Conservation (phyloP, 2,797 vertebrate species). For the Pitangus sulphuratus region DNA sequence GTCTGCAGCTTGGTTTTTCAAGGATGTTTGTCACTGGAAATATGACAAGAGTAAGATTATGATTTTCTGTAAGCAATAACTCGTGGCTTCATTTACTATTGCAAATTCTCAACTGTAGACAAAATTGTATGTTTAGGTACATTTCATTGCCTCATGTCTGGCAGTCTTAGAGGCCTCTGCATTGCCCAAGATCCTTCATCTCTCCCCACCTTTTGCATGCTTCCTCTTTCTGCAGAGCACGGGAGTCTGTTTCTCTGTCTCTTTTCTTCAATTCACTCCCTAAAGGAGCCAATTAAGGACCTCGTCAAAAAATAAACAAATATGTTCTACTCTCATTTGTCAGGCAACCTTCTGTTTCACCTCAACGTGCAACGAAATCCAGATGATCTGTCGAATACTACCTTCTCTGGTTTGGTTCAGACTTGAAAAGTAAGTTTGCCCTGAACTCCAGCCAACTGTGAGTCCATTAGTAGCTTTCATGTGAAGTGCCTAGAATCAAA, state of each 20-base stretch:
- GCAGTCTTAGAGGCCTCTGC: not conserved
- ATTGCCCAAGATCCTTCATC: not conserved
- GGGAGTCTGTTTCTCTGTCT: not conserved
- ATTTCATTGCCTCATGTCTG: not conserved
- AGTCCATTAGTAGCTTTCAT: not conserved
- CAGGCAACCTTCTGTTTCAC: conserved; percentile 32
- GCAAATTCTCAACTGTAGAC: not conserved
- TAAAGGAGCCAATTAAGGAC: conserved; percentile 7
- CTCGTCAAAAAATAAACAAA: not conserved
- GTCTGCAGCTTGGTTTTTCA: not conserved
- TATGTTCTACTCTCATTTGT: not conserved
- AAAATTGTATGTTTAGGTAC: not conserved
- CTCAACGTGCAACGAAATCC: not conserved
- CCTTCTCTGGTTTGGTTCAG: conserved; percentile 9
- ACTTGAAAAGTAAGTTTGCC: conserved; percentile 21
- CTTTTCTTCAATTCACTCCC: not conserved
- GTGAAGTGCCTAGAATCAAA: not conserved
- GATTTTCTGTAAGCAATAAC: not conserved
- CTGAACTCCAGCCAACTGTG: not conserved
- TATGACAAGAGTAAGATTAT: not conserved
- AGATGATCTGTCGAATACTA: conserved; percentile 3
- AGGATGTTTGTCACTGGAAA: not conserved
- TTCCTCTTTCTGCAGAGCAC: not conserved
- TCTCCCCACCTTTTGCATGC: not conserved
- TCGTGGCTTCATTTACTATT: not conserved